Evolutionary conservation across 2,797 vertebrate genomes (phyloP).

Genomic region (Takifugu rubripes): DNA sequence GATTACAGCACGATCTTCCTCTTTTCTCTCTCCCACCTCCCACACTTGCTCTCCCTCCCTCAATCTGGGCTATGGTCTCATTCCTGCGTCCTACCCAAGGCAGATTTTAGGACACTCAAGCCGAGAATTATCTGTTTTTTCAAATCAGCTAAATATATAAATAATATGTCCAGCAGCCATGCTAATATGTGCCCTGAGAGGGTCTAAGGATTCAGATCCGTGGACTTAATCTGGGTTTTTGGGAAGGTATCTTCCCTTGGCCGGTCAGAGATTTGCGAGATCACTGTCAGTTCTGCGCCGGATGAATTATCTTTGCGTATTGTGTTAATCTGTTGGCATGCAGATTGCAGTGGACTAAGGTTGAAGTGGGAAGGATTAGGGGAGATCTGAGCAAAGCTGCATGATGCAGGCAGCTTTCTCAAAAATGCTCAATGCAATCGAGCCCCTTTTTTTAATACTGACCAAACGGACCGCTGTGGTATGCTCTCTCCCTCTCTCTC

Average conservation of each 20-base stretch:
- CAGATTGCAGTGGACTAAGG: constrained; percentile 70
- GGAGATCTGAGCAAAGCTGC: constrained; percentile 74
- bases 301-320: constrained; percentile 74
- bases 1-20: constrained; percentile 60
- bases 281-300: constrained; percentile 66
- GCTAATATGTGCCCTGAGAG: constrained; percentile 75
- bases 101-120: constrained; percentile 72
- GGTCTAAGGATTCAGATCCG: constrained; percentile 72
- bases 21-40: constrained; percentile 43
- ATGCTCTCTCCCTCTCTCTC: constrained; percentile 17
- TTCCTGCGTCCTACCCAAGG: constrained; percentile 62
- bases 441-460: constrained; percentile 47
- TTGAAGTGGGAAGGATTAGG: constrained; percentile 78
- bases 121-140: constrained; percentile 71
- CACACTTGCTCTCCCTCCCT: constrained; percentile 36
- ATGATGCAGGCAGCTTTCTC: constrained; percentile 67
- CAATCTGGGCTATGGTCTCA: constrained; percentile 63
- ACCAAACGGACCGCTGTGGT: constrained; percentile 49
- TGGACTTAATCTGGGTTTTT: constrained; percentile 76
- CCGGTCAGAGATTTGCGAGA: constrained; percentile 73
- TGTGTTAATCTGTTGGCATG: constrained; percentile 79
- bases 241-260: constrained; percentile 71
- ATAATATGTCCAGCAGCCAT: constrained; percentile 60
- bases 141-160: constrained; percentile 72
- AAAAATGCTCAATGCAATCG: constrained; percentile 49